A percentile compares a stretch with the other conserved stretches of the same genome.
These are phyloP conservation scores for Elgaria multicarinata DNA, from an alignment of 2,113 vertebrate species.

Conservation along the genomic window DNA sequence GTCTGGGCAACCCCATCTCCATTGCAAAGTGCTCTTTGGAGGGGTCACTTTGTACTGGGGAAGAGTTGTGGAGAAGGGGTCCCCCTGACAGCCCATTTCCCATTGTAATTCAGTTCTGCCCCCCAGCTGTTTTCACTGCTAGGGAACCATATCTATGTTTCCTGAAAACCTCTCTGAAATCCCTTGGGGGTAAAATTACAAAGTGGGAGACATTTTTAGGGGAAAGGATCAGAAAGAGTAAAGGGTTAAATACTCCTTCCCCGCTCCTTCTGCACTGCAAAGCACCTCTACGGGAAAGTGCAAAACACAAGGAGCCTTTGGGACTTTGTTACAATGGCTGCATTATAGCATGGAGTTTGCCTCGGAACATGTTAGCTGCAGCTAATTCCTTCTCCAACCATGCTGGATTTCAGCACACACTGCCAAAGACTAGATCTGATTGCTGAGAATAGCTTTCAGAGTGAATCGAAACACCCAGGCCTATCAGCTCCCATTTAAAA, in stretches of 20 bases:
- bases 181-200: not conserved
- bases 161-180: too few species aligned
- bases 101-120: not conserved
- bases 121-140: not conserved
- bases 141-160: too few species aligned
- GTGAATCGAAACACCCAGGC: not conserved
- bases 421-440: not conserved
- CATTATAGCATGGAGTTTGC: too few species aligned
- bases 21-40: not conserved
- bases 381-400: not conserved
- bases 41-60: not conserved
- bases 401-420: not conserved
- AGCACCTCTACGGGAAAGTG: not conserved
- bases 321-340: not conserved
- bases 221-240: not conserved
- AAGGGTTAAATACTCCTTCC: not conserved
- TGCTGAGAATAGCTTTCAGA: not conserved
- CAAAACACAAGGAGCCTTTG: not conserved
- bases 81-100: not conserved
- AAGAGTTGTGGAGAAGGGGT: not conserved
- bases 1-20: not conserved
- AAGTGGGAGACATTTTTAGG: not conserved
- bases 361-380: not conserved
- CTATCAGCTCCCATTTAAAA: not conserved
- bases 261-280: too few species aligned